These are phyloP conservation scores for Penaeus monodon DNA, from an alignment of 2,888 invertebrate species.

Conservation along the genomic window DNA sequence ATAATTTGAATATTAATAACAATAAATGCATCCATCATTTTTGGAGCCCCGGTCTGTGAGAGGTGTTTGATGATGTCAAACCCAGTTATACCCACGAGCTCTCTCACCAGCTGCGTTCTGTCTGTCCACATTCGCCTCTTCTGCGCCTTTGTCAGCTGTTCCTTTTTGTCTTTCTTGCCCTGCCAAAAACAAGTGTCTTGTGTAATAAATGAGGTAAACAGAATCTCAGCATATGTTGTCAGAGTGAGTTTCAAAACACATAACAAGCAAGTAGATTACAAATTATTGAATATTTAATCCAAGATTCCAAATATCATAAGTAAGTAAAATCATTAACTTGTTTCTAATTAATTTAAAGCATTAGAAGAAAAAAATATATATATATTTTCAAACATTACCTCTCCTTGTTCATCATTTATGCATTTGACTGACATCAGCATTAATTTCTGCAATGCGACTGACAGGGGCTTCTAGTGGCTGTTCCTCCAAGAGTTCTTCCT, in stretches of 20 bases:
- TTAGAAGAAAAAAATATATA: not conserved
- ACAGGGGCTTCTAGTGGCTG: constrained; percentile 77
- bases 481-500: constrained; percentile 78
- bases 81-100: constrained; percentile 94
- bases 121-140: constrained; percentile 71
- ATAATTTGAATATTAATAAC: too few relatives aligned
- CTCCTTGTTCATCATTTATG: constrained; percentile 49
- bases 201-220: too few relatives aligned
- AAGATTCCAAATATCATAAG: too few relatives aligned
- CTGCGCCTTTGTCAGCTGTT: constrained; percentile 72
- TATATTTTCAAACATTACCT: constrained; percentile 52
- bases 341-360: too few relatives aligned
- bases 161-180: constrained; percentile 65
- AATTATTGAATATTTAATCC: too few relatives aligned
- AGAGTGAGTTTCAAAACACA: too few relatives aligned
- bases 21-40: constrained; percentile 47
- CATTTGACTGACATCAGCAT: constrained; percentile 25
- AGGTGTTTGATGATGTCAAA: constrained; percentile 96
- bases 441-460: constrained; percentile 71
- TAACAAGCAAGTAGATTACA: too few relatives aligned
- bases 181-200: not conserved
- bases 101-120: constrained; percentile 76
- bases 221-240: too few relatives aligned
- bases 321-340: too few relatives aligned
- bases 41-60: constrained; percentile 78